These are phyloP conservation scores for Tupaia chinensis DNA, from an alignment of 2,113 vertebrate genomes.

Conservation along the genomic window DNA sequence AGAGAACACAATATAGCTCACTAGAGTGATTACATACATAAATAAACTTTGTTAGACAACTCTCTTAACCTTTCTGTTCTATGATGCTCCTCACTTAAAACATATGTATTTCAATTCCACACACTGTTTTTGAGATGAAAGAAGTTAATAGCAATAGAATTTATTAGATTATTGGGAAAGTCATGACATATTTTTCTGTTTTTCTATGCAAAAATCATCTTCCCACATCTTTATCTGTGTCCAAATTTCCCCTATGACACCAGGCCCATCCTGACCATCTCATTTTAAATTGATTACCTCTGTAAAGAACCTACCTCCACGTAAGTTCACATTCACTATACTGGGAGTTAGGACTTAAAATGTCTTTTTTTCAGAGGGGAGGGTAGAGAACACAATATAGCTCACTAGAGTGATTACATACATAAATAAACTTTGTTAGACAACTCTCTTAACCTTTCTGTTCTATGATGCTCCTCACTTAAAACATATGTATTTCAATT, in stretches of 20 bases:
- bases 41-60: background rate
- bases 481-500: background rate
- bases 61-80: background rate
- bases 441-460: background rate
- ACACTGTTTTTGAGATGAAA: background rate
- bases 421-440: background rate
- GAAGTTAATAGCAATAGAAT: background rate
- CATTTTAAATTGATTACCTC: background rate
- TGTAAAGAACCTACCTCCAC: background rate
- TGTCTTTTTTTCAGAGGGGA: background rate
- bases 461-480: background rate
- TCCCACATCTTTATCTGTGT: background rate
- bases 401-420: background rate
- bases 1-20: too few species aligned
- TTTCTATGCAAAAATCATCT: too few species aligned
- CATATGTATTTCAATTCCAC: background rate
- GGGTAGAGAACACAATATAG: too few species aligned
- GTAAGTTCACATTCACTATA: background rate
- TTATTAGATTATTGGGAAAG: too few species aligned
- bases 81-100: background rate
- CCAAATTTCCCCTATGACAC: background rate
- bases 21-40: background rate
- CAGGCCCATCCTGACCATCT: background rate
- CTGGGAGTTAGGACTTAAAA: background rate
- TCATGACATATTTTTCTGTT: too few species aligned